Evolutionary conservation across 1,140 invertebrate genomes (phyloP).

Genomic region (Orchestia grillus): DNA sequence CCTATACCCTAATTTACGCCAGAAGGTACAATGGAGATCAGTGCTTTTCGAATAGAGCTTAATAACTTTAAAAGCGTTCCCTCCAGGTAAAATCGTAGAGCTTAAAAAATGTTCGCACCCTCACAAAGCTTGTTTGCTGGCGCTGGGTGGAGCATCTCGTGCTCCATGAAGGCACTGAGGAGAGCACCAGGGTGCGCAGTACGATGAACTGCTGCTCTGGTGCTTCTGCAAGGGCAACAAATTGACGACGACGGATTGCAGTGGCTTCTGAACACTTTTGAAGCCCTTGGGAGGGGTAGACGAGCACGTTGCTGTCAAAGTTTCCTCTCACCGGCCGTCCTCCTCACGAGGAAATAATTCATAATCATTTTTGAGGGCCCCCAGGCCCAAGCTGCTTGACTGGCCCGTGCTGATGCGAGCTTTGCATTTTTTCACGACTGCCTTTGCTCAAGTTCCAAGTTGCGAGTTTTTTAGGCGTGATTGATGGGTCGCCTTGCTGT

Average conservation of each 20-base stretch:
- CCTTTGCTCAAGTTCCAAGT: neutral
- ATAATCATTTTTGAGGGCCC: neutral
- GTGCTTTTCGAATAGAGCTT: neutral
- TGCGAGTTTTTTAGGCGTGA: neutral
- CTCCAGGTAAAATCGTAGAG: neutral
- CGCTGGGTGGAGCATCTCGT: neutral
- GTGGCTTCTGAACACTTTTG: neutral
- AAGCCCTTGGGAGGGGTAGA: neutral
- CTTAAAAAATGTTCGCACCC: neutral
- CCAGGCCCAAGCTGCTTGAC: neutral
- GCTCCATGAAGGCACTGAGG: neutral
- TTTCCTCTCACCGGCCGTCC: neutral
- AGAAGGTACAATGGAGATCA: neutral
- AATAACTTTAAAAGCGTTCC: neutral
- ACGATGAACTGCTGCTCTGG: neutral
- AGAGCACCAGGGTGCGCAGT: neutral
- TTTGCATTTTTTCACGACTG: neutral
- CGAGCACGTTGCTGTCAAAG: neutral
- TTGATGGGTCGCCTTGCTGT: neutral
- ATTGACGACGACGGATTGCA: neutral
- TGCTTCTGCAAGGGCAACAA: neutral
- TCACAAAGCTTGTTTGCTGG: neutral
- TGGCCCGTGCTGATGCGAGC: neutral
- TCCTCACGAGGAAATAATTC: neutral
- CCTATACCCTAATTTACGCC: no score